Evolutionary conservation across 2,888 invertebrate species (phyloP), one percentile per base, ranked within the genome.

Genomic region (Torymus auratus): DNA sequence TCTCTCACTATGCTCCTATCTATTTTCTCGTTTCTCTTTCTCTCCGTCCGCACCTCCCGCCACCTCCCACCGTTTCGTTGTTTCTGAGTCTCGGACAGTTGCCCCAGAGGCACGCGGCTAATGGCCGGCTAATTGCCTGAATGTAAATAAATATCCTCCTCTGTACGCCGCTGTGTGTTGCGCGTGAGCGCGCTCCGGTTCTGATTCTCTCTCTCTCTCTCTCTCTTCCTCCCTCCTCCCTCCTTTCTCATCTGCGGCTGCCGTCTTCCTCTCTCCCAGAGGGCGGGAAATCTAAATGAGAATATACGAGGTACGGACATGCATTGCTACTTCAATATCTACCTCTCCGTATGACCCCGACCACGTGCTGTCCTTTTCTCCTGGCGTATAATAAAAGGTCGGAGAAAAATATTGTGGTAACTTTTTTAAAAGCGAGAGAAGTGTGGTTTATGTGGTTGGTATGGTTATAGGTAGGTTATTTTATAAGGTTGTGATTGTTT

Each of bases 81-180:
- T 20, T 28, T 60, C 15, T 50, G 56, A 64, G 64, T 56, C 20
- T 64, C 56, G 15, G 64, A 70, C 65, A 74, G 62, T 67, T 60
- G 60, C 69, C 69, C 79, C 53, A 20, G 69, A 80, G 79, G 64
- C 87, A 73, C 74, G 84, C 87, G 84, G 85, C 88, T 90, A 90
- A 90, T 90, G 88, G 88, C 80, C 86, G 86, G 86, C 88, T 90
- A 90, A 90, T 90, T 90, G 89, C 87, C 86, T 84, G 86, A 90
- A 90, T 89, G 89, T 89, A 89, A 90, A 90, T 90, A 90, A 90
- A 90, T 90, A 90, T 89, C 87, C 88, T 83, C 69, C 85, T 89
- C 86, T 82, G 85, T 83, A 85, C 85, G 84, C 20, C 20, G 2
- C 2, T 20, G 20, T 20, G 84, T 83, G 80, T 62, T 69, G 69